Evolutionary conservation across 2,113 vertebrate genomes (phyloP).

Genomic region (Oryzias woworae): DNA sequence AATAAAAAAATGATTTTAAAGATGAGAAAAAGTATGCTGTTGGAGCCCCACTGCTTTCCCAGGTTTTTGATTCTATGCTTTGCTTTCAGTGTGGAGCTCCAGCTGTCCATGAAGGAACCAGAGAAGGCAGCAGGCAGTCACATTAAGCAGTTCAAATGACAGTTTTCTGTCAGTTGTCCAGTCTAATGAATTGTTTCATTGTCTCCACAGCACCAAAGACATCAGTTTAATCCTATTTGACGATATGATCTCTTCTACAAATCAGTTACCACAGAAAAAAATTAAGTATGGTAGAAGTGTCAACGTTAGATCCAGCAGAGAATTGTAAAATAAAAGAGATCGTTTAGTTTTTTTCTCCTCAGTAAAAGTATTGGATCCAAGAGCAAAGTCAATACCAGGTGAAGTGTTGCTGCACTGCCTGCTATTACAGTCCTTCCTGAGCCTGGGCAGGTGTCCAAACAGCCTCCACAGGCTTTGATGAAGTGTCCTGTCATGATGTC

Average conservation of each 20-base stretch:
- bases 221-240: too few relatives aligned
- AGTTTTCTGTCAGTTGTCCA: not conserved
- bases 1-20: too few relatives aligned
- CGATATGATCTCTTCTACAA: constrained; percentile 34
- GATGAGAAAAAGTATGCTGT: too few relatives aligned
- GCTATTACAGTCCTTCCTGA: constrained; percentile 42
- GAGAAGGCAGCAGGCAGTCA: not conserved
- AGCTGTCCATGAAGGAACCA: not conserved
- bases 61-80: not conserved
- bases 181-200: too few relatives aligned
- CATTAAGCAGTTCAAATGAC: not conserved
- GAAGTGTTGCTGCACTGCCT: constrained; percentile 35
- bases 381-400: constrained; percentile 25
- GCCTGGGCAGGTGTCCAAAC: constrained; percentile 58
- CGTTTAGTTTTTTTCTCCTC: not conserved
- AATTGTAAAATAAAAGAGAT: too few relatives aligned
- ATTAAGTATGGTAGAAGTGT: too few relatives aligned
- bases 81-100: not conserved
- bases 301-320: too few relatives aligned
- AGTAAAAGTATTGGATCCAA: not conserved
- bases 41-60: not conserved
- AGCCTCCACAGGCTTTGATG: constrained; percentile 64
- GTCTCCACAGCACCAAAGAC: too few relatives aligned
- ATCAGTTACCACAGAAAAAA: constrained; percentile 31
- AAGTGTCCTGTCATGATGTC: constrained; percentile 75